Percentiles rank a stretch among this genome's conserved stretches.
These are phyloP conservation scores for Paralichthys olivaceus DNA, from an alignment of 2,113 vertebrate species.

Conservation along the genomic window DNA sequence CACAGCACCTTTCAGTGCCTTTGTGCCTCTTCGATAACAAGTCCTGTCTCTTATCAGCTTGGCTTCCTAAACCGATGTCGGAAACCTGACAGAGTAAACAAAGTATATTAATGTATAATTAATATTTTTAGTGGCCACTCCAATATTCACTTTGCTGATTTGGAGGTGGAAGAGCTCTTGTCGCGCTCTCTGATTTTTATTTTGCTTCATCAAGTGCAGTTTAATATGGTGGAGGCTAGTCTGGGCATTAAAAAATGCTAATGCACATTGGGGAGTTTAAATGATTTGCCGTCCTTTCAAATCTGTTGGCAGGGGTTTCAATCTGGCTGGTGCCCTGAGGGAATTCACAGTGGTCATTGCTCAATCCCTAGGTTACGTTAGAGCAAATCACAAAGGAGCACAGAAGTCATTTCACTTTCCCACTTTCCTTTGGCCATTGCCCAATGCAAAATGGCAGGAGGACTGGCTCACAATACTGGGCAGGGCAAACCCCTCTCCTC, in stretches of 20 bases:
- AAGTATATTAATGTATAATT: slow-evolving; percentile 55
- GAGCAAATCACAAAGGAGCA: slow-evolving; percentile 77
- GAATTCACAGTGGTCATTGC: slow-evolving; percentile 80
- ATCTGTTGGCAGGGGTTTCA: slow-evolving; percentile 81
- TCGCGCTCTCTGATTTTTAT: slow-evolving; percentile 63
- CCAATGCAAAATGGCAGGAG: slow-evolving; percentile 68
- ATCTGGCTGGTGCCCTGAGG: slow-evolving; percentile 76
- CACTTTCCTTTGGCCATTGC: slow-evolving; percentile 67
- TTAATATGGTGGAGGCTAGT: slow-evolving; percentile 70
- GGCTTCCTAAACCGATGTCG: slow-evolving; percentile 30
- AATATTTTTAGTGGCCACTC: slow-evolving; percentile 47
- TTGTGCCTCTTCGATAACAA: slow-evolving; percentile 8
- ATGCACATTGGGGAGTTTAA: slow-evolving; percentile 76
- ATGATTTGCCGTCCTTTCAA: slow-evolving; percentile 83
- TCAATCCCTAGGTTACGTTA: slow-evolving; percentile 79
- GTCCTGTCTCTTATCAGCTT: slow-evolving; percentile 20
- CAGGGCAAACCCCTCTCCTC: slow-evolving; percentile 33
- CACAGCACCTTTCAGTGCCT: slow-evolving; percentile 8
- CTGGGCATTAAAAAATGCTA: slow-evolving; percentile 74
- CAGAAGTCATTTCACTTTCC: slow-evolving; percentile 73
- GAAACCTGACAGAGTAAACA: slow-evolving; percentile 49
- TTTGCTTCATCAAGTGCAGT: slow-evolving; percentile 75
- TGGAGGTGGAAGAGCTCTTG: slow-evolving; percentile 60
- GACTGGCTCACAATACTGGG: slow-evolving; percentile 32
- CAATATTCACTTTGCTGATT: slow-evolving; percentile 63